Conservation (phyloP, 2,113 vertebrate species). For the Megaleporinus macrocephalus region DNA sequence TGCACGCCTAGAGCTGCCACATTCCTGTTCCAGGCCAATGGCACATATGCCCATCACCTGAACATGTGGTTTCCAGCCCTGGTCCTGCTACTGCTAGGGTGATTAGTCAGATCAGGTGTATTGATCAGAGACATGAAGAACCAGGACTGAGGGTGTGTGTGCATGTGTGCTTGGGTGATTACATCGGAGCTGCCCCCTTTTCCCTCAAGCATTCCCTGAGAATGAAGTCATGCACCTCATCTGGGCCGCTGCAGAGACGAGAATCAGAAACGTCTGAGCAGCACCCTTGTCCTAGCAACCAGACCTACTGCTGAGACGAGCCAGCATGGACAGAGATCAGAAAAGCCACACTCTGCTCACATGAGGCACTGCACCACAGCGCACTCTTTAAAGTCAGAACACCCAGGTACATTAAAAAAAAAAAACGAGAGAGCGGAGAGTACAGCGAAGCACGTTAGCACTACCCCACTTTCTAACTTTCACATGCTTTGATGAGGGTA, state of each 20-base stretch:
- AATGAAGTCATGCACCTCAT: constrained; percentile 39
- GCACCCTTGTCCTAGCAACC: constrained; percentile 22
- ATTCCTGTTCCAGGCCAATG: too few species aligned
- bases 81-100: background rate
- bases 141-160: background rate
- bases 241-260: constrained; percentile 20
- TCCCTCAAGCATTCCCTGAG: constrained; percentile 28
- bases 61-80: background rate
- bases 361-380: constrained; percentile 29
- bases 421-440: constrained; percentile 16
- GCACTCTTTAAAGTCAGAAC: constrained; percentile 36
- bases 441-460: background rate
- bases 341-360: constrained; percentile 33
- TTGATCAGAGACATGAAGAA: background rate
- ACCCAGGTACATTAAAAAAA: background rate
- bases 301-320: constrained; percentile 39
- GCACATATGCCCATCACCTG: too few species aligned
- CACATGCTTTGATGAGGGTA: constrained; percentile 20
- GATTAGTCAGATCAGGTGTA: background rate
- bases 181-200: constrained; percentile 14
- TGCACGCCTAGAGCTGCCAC: background rate
- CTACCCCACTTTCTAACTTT: too few species aligned
- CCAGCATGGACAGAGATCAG: constrained; percentile 43
- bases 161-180: constrained; percentile 17
- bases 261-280: constrained; percentile 15